Base-by-base conservation (phyloP, 2,888 invertebrate species). In the Drosophila quinaria region DNA sequence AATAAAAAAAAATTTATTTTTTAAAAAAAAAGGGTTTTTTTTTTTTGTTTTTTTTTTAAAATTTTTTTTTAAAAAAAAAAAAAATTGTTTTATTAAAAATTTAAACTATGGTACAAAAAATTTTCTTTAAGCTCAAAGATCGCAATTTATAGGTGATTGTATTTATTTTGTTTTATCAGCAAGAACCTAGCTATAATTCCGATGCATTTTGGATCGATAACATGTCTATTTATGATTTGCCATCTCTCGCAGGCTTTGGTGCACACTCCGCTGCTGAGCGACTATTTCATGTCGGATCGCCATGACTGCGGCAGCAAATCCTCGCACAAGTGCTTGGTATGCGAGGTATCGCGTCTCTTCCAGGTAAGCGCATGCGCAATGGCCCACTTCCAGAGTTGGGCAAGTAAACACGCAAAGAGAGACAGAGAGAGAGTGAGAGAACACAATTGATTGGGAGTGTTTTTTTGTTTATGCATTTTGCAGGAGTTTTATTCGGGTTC, bases 331-430 rank as follows among this genome's bases (percentile, higher is more conserved):
- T 99, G 99, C 93, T 94, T 99, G 64, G 98, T 98, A 67, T 99
- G 99, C 93, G 98, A 98, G 93, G 96, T 99, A 81, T 96, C 97
- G n/a, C 96, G 97, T 80, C 94, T 99, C 41, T 99, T 98, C 94
- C 99, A 99, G 94, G 97, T 97, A 94, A 94, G 63, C 44, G 58
- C 42, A 39, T 58, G 60, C 64, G 51, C 47, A 10, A n/a, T 54
- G 8, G 15, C 47, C 47, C 15, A 35, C 13, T 25, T 29, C 13
- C 19, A 46, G 15, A 15, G 25, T 10, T 29, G 37, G 39, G 13
- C 17, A 17, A 33, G 13, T 19, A 33, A 37, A 52, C 9, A 49
- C 4, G 5, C 9, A 31, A 1, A 35, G 15, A 15, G 47, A 5
- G 17, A 15, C 15, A 6, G 29, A 15, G n/a, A 46, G 29, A 25